Evolutionary conservation across 2,113 vertebrate genomes (phyloP).

Genomic region (Ictalurus punctatus): DNA sequence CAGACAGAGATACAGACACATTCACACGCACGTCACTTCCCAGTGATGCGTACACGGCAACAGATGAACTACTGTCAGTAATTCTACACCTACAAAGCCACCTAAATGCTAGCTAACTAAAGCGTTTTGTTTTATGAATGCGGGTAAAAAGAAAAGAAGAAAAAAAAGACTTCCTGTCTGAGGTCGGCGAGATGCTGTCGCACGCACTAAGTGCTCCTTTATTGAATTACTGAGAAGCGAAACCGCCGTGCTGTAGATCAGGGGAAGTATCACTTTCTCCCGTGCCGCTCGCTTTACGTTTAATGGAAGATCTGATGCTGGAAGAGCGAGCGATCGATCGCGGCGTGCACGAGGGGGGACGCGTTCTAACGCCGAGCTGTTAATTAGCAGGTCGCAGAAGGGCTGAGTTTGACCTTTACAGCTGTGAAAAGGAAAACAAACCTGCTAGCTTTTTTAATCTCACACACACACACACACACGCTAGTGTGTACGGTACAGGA

Average conservation of each 20-base stretch:
- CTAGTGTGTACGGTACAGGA: not conserved
- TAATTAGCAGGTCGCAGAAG: conserved; percentile 21
- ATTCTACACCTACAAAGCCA: not conserved
- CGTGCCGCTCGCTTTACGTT: not conserved
- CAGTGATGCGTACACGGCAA: not conserved
- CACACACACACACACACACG: not conserved
- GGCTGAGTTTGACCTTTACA: not conserved
- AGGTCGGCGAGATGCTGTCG: not conserved
- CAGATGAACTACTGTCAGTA: not conserved
- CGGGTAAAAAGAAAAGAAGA: not conserved
- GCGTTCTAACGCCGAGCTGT: not conserved
- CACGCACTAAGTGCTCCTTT: not conserved
- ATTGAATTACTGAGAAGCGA: conserved; percentile 8
- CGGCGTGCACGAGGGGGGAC: too few species aligned
- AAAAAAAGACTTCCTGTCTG: conserved; percentile 1
- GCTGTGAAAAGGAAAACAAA: not conserved
- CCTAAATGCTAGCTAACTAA: not conserved
- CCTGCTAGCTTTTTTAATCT: not conserved
- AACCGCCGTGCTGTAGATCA: not conserved
- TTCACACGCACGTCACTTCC: not conserved
- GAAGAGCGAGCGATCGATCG: not conserved
- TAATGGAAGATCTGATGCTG: not conserved
- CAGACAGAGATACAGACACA: not conserved
- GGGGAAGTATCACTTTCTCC: not conserved
- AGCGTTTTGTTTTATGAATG: not conserved